Conservation (phyloP, 2,113 vertebrate genomes). For the Merops nubicus region DNA sequence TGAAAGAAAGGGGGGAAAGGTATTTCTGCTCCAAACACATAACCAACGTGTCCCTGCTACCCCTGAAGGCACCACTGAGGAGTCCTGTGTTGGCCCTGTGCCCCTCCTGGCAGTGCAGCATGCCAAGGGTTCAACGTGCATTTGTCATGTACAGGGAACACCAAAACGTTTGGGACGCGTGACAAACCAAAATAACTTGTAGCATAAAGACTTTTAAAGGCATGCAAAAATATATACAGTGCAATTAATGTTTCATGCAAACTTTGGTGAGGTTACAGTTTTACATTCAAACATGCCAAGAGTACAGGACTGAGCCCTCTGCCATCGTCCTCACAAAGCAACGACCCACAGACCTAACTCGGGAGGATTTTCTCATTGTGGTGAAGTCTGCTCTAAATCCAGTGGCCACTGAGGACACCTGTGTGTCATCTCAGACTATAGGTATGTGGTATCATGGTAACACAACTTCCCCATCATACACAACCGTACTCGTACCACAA, state of each 20-base stretch:
- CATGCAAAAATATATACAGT: slow-evolving; percentile 77
- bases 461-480: slow-evolving; percentile 77
- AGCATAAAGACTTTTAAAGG: slow-evolving; percentile 57
- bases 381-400: slow-evolving; percentile 6
- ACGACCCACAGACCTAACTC: neutral
- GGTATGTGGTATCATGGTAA: neutral
- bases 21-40: neutral
- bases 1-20: neutral
- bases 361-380: neutral
- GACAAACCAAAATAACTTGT: slow-evolving; percentile 55
- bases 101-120: slow-evolving; percentile 39
- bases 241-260: slow-evolving; percentile 76
- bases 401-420: neutral
- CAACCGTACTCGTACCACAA: slow-evolving; percentile 99
- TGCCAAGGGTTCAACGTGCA: slow-evolving; percentile 73
- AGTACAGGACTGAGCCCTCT: slow-evolving; percentile 2
- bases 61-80: neutral
- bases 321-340: neutral
- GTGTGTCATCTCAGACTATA: neutral
- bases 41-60: neutral
- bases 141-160: neutral
- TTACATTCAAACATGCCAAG: slow-evolving; percentile 66
- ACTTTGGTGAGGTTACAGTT: slow-evolving; percentile 71
- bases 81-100: no score
- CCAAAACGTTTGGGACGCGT: neutral